Evolutionary conservation across 2,113 vertebrate species (phyloP).

Genomic region (Morphnarchus princeps): DNA sequence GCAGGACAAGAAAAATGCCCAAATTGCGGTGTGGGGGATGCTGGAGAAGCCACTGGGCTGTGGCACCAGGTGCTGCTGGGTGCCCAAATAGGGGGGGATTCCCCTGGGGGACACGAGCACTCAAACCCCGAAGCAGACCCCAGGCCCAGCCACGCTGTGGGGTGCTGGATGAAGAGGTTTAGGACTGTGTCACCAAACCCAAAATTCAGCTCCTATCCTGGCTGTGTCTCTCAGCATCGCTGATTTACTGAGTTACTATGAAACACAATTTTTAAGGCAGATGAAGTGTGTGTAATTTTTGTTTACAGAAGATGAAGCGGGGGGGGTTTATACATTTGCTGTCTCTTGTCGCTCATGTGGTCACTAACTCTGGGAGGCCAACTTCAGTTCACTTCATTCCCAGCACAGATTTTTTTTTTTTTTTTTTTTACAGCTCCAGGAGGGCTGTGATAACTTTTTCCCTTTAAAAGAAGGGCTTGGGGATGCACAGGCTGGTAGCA

Average conservation of each 20-base stretch:
- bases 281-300: background rate
- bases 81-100: background rate
- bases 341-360: background rate
- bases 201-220: background rate
- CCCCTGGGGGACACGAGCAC: accelerated
- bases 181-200: accelerated
- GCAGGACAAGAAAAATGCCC: background rate
- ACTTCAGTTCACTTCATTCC: background rate
- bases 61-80: background rate
- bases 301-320: background rate
- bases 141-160: background rate
- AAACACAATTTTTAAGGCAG: background rate
- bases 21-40: accelerated
- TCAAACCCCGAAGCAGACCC: background rate
- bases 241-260: background rate
- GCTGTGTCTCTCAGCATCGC: background rate
- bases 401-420: background rate
- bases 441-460: background rate
- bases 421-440: background rate
- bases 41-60: background rate
- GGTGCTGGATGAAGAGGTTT: background rate
- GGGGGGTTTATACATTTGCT: background rate
- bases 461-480: background rate
- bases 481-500: background rate
- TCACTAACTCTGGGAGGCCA: background rate